These are phyloP conservation scores for Pagrus major DNA, from an alignment of 2,113 vertebrate genomes.

Conservation along the genomic window DNA sequence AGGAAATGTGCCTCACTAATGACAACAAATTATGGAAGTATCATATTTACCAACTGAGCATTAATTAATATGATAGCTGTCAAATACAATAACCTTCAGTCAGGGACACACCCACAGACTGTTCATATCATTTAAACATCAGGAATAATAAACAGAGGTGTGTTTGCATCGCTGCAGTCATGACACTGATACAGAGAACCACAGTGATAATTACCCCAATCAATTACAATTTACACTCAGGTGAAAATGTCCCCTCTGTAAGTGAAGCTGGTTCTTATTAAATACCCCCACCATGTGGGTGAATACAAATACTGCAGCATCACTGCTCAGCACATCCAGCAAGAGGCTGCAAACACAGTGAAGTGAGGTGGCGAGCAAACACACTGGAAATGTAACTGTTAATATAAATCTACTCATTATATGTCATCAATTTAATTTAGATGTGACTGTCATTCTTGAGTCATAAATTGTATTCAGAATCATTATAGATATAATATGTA, in stretches of 20 bases:
- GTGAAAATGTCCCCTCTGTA: not conserved
- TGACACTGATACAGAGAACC: not conserved
- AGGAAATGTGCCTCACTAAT: not conserved
- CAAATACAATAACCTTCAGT: not conserved
- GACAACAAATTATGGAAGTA: slow-evolving; percentile 2
- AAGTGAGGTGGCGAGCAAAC: not conserved
- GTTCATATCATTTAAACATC: not conserved
- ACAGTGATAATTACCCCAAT: not conserved
- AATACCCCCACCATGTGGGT: slow-evolving; percentile 75
- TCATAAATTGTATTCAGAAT: not conserved
- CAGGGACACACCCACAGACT: not conserved
- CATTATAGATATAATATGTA: too few relatives aligned
- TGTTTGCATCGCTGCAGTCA: slow-evolving; percentile 27
- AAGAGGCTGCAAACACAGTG: not conserved
- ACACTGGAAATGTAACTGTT: too few relatives aligned
- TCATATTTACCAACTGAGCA: not conserved
- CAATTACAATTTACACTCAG: slow-evolving; percentile 13
- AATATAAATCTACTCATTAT: too few relatives aligned
- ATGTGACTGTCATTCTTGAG: not conserved
- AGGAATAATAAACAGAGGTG: slow-evolving; percentile 1
- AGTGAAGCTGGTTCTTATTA: slow-evolving; percentile 15
- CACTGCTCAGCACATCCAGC: not conserved
- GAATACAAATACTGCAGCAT: slow-evolving; percentile 31
- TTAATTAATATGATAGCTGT: slow-evolving; percentile 4
- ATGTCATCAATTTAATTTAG: too few relatives aligned